phyloP scores from a whole-genome alignment of 2,113 vertebrate species.

The Grammomys dolichurus region DNA sequence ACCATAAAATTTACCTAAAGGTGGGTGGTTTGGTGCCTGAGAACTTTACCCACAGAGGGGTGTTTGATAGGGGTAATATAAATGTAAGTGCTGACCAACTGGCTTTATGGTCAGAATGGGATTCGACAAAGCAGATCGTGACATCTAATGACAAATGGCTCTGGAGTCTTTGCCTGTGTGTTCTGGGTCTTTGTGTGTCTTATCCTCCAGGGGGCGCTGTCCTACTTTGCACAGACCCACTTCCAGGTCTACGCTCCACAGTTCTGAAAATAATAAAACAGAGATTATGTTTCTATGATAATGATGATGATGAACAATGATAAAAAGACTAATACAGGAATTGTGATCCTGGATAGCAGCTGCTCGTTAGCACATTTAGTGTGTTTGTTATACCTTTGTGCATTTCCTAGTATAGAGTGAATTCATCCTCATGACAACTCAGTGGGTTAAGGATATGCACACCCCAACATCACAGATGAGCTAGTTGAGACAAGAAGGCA shows the following conservation, averaged over 20 bases:
- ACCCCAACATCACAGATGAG: neutral
- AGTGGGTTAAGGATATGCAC: rapidly evolving
- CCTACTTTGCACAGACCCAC: neutral
- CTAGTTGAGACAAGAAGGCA: neutral
- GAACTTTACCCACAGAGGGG: neutral
- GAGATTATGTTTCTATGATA: no score
- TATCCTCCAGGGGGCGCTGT: neutral
- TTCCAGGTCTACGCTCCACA: neutral
- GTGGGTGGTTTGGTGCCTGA: neutral
- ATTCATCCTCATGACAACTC: neutral
- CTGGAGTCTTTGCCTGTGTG: rapidly evolving
- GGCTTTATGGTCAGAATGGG: neutral
- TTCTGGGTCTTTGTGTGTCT: neutral
- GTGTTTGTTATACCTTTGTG: rapidly evolving
- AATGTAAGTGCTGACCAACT: neutral
- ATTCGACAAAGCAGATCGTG: neutral
- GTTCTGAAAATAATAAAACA: neutral
- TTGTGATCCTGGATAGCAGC: neutral
- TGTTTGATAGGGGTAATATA: neutral
- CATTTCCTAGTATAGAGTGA: neutral
- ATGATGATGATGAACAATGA: neutral
- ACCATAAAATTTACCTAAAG: neutral
- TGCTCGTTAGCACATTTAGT: neutral
- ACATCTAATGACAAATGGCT: neutral
- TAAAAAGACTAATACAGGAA: neutral